Evolutionary conservation across 2,888 invertebrate species (phyloP), one percentile per base, ranked within the genome.

Genomic region (Macaria notata): DNA sequence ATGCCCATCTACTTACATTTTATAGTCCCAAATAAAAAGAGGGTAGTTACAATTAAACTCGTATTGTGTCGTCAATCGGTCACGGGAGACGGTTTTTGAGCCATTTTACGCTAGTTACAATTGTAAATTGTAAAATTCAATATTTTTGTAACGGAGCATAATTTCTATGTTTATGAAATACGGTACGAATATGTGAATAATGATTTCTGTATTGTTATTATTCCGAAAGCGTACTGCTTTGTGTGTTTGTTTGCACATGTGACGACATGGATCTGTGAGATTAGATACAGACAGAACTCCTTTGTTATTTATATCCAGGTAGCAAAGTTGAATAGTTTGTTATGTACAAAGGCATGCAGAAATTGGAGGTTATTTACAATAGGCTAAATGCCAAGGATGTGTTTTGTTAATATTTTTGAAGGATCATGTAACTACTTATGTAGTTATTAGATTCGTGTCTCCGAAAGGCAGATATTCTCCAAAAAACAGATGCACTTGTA

Each of bases 51-150:
- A 82, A 82, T 83, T 79, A 78, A 65, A 69, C 66, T 68, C 59
- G 68, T 70, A 83, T 83, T 86, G 80, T 81, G 65, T 59, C 56
- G 57, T 58, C 49, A 64, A 63, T 79, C 74, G 63, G 79, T 72
- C 69, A 77, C 74, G 78, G 79, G 55, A 62, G 70, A 72, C 66
- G 71, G 64, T 70, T 71, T 71, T 69, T 66, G 63, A 67, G 61
- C 68, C 72, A 71, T 73, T 72, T 72, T 60, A 76, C 71, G 77
- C 72, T 72, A 69, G 64, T 70, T 67, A 64, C 68, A 56, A 64
- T 71, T 67, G 68, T 71, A 71, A 78, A 80, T 76, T 75, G 70
- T 73, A 73, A 79, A 76, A 78, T 78, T 74, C 73, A 77, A 76
- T 80, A 77, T 74, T 78, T 73, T 78, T 73, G 75, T 77, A 70